Percentiles rank a stretch among this genome's conserved stretches.
Conservation (phyloP, 2,888 invertebrate species). For the Lochmaea capreae region DNA sequence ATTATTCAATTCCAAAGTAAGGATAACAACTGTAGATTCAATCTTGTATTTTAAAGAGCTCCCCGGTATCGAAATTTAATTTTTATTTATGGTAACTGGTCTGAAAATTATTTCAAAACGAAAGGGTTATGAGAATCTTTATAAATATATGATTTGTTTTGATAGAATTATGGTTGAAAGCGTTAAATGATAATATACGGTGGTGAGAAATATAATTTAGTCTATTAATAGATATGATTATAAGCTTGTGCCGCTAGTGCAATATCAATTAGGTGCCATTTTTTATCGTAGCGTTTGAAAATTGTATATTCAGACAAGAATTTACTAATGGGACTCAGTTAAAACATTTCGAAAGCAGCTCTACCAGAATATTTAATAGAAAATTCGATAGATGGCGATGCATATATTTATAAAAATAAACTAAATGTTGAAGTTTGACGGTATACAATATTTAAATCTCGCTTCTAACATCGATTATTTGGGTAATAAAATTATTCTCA, state of each 20-base stretch:
- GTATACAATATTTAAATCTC: no score
- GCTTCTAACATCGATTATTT: no score
- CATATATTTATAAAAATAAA: no score
- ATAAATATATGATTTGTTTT: constrained; percentile 33
- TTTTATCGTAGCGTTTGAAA: not conserved
- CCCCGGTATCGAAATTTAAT: constrained; percentile 27
- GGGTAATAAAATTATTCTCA: not conserved
- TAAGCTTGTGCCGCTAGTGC: constrained; percentile 5
- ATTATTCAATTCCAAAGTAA: no score
- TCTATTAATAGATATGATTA: constrained; percentile 2
- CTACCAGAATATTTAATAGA: no score
- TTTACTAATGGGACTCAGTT: not conserved
- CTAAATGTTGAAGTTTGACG: no score
- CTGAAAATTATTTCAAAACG: constrained; percentile 33
- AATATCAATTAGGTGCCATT: not conserved
- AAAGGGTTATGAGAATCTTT: constrained; percentile 28
- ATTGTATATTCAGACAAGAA: not conserved
- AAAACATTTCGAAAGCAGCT: no score
- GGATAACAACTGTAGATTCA: no score
- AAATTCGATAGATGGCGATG: no score
- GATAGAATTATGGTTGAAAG: constrained; percentile 18
- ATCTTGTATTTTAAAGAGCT: not conserved
- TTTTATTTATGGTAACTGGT: constrained; percentile 30
- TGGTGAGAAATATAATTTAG: constrained; percentile 2
- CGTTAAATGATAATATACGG: constrained; percentile 10